Evolutionary conservation across 2,888 invertebrate species (phyloP).

Genomic region (Spatulosminthurus flaviceps): DNA sequence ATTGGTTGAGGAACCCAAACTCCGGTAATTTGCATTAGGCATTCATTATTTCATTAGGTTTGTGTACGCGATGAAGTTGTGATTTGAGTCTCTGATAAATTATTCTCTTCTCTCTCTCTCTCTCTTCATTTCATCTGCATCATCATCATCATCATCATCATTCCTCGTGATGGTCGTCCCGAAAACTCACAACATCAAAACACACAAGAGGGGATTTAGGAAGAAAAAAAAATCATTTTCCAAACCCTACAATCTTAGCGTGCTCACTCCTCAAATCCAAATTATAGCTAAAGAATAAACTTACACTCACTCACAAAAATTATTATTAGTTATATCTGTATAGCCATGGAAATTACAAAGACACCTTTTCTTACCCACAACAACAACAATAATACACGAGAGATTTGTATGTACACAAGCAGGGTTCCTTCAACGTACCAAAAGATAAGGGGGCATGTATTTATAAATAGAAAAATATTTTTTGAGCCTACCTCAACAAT

Average conservation of each 20-base stretch:
- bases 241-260: constrained; percentile 45
- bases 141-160: constrained; percentile 43
- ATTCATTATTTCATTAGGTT: constrained; percentile 58
- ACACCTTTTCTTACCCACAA: constrained; percentile 44
- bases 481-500: constrained; percentile 29
- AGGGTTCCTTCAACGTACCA: constrained; percentile 2
- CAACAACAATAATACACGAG: too few relatives aligned
- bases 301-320: constrained; percentile 41
- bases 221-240: constrained; percentile 33
- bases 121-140: constrained; percentile 48
- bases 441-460: background rate
- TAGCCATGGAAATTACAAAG: constrained; percentile 28
- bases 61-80: constrained; percentile 54
- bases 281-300: constrained; percentile 42
- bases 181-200: constrained; percentile 27
- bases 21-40: constrained; percentile 56
- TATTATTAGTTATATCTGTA: constrained; percentile 33
- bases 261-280: constrained; percentile 44
- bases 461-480: constrained; percentile 18
- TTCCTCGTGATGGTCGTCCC: constrained; percentile 26
- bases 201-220: constrained; percentile 25
- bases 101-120: constrained; percentile 49
- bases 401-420: too few relatives aligned
- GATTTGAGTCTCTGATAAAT: constrained; percentile 52
- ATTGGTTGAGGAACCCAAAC: background rate